Percentiles rank a stretch among this genome's conserved stretches.
These are phyloP conservation scores for Drosophila paucipuncta DNA, from an alignment of 2,888 invertebrate species.

Conservation along the genomic window DNA sequence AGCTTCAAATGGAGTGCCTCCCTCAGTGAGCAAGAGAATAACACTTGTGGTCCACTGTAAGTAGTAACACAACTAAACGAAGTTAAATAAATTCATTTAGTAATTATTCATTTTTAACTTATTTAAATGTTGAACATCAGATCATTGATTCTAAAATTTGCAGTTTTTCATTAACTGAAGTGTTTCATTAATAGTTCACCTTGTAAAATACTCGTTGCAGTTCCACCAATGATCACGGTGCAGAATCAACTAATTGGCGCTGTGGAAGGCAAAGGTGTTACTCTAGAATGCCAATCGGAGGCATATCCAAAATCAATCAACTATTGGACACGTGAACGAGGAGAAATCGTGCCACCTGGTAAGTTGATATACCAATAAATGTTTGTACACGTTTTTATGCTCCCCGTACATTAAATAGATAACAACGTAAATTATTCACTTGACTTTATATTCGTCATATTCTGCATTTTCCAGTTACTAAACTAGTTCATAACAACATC, in stretches of 20 bases:
- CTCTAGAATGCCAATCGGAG: slow-evolving; percentile 93
- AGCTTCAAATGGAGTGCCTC: slow-evolving; percentile 93
- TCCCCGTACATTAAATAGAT: neutral
- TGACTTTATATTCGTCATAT: neutral
- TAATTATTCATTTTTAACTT: neutral
- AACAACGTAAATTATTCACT: neutral
- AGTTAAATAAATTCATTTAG: neutral
- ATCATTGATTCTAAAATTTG: neutral
- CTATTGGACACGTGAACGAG: slow-evolving; percentile 91
- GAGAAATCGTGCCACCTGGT: slow-evolving; percentile 92
- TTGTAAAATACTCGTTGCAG: slow-evolving; percentile 85
- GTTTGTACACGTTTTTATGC: neutral
- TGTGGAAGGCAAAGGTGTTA: slow-evolving; percentile 90
- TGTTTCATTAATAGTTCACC: neutral
- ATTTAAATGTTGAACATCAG: neutral
- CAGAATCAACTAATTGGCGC: slow-evolving; percentile 94
- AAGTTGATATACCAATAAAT: slow-evolving; percentile 61
- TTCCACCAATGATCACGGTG: slow-evolving; percentile 94
- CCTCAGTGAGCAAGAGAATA: slow-evolving; percentile 95
- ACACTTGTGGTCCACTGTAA: slow-evolving; percentile 93
- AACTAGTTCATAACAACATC: neutral
- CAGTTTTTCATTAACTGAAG: neutral
- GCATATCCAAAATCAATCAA: slow-evolving; percentile 94
- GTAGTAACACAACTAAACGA: slow-evolving; percentile 61
- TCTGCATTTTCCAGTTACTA: neutral